Conservation (phyloP, 2,888 invertebrate species). For the Carabus problematicus region DNA sequence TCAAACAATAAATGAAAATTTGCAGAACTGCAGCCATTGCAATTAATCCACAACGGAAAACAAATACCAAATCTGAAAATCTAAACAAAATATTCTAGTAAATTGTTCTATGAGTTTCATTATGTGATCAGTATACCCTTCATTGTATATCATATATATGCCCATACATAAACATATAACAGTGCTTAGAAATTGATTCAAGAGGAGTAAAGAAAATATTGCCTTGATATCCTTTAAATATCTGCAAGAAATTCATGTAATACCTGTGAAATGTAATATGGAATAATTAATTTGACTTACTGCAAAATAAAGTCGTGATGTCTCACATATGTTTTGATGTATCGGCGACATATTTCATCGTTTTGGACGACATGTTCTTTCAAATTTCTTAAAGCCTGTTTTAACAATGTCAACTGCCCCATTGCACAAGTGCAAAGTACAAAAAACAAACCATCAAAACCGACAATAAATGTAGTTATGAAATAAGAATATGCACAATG, state of each 20-base stretch:
- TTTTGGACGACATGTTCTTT: background rate
- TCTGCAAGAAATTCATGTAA: constrained; percentile 12
- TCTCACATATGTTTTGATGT: constrained; percentile 21
- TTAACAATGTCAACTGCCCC: constrained; percentile 21
- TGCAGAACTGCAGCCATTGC: constrained; percentile 29
- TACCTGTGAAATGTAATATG: background rate
- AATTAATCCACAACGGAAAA: constrained; percentile 28
- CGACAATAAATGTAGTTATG: constrained; percentile 26
- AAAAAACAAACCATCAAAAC: constrained; percentile 31
- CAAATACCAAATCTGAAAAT: constrained; percentile 19
- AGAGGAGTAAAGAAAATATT: constrained; percentile 28
- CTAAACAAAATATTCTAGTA: constrained; percentile 10
- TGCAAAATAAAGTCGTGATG: constrained; percentile 31
- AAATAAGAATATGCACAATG: constrained; percentile 19
- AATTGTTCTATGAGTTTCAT: background rate
- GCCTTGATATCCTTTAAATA: constrained; percentile 20
- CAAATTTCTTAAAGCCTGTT: constrained; percentile 17
- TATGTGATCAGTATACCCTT: constrained; percentile 23
- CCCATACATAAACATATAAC: constrained; percentile 33
- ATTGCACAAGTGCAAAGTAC: constrained; percentile 22
- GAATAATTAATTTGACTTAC: constrained; percentile 18
- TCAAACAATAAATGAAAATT: constrained; percentile 36
- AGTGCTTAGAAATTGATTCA: constrained; percentile 34
- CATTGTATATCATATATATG: constrained; percentile 26
- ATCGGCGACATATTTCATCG: background rate